Evolutionary conservation across 2,888 invertebrate genomes (phyloP).

Genomic region (Physocephala rufipes): DNA sequence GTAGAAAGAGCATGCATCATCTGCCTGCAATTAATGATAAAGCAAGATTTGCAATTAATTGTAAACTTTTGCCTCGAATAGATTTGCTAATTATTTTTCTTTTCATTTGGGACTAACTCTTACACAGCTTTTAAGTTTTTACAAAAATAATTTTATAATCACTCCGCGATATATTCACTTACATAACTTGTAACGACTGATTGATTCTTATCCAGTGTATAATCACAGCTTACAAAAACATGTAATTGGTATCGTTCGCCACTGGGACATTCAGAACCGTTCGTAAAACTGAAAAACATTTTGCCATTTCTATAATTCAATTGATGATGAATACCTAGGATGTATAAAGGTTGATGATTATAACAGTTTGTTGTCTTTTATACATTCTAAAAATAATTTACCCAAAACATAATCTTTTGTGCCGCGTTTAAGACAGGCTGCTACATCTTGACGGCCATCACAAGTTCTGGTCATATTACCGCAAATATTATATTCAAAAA

Average conservation of each 20-base stretch:
- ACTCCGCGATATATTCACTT: conserved; percentile 40
- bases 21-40: conserved; percentile 49
- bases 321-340: conserved; percentile 58
- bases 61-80: too few relatives aligned
- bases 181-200: conserved; percentile 57
- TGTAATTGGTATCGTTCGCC: conserved; percentile 53
- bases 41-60: conserved; percentile 15
- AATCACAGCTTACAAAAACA: conserved; percentile 61
- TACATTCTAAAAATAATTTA: conserved; percentile 44
- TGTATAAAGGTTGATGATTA: too few relatives aligned
- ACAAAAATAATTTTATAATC: too few relatives aligned
- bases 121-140: not conserved
- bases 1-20: conserved; percentile 58
- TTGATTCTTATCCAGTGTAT: conserved; percentile 56
- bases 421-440: conserved; percentile 59
- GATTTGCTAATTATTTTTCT: too few relatives aligned
- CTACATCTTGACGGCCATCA: conserved; percentile 54
- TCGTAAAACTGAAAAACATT: conserved; percentile 59
- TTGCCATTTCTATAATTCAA: conserved; percentile 58
- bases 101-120: too few relatives aligned
- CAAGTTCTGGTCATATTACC: conserved; percentile 57
- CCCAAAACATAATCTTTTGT: conserved; percentile 60
- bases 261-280: conserved; percentile 59
- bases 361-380: too few relatives aligned
- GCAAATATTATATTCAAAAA: conserved; percentile 63